Evolutionary conservation across 1,140 invertebrate species (phyloP).

Genomic region (Aphaenogaster ashmeadi): DNA sequence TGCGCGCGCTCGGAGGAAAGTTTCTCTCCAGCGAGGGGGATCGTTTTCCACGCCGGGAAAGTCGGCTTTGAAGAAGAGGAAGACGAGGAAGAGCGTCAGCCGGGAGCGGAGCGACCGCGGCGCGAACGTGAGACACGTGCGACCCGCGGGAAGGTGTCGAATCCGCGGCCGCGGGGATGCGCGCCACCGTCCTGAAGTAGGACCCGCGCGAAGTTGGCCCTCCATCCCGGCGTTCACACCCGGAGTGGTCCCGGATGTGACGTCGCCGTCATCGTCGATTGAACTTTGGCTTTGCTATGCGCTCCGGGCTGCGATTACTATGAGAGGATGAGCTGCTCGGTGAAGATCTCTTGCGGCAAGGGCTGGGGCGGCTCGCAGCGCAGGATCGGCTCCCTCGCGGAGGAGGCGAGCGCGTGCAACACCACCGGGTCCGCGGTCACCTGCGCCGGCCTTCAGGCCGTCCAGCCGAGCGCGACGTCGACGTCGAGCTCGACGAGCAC

Average conservation of each 20-base stretch:
- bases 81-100: too few relatives aligned
- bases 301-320: slow-evolving; percentile 71
- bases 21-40: not conserved
- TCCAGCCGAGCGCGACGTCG: slow-evolving; percentile 48
- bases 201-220: not conserved
- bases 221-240: not conserved
- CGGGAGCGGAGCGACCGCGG: not conserved
- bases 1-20: not conserved
- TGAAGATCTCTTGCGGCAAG: slow-evolving; percentile 84
- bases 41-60: slow-evolving; percentile 14
- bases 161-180: not conserved
- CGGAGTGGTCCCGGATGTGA: not conserved
- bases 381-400: slow-evolving; percentile 83
- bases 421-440: not conserved
- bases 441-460: slow-evolving; percentile 54
- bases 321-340: slow-evolving; percentile 86
- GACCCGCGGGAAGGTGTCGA: not conserved
- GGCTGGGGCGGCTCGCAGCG: slow-evolving; percentile 84
- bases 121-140: not conserved
- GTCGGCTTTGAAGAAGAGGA: not conserved
- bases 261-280: not conserved
- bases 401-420: slow-evolving; percentile 79
- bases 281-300: slow-evolving; percentile 66
- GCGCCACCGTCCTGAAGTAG: not conserved
- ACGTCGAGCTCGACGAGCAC: slow-evolving; percentile 38